Evolutionary conservation across 2,888 invertebrate species (phyloP).

Genomic region (Nomada fabriciana): DNA sequence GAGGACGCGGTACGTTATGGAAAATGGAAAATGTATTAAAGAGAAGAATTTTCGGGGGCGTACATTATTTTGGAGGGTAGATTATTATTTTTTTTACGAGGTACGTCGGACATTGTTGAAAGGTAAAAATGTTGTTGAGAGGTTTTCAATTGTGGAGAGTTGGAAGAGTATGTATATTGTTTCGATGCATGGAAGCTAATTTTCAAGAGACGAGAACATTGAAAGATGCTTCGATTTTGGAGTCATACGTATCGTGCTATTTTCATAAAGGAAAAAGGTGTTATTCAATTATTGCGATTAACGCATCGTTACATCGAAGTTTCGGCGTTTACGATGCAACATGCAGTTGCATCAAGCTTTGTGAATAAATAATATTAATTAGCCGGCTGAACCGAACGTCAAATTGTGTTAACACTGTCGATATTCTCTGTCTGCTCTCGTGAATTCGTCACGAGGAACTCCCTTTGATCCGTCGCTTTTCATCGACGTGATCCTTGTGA

Average conservation of each 20-base stretch:
- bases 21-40: background rate
- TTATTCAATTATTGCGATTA: constrained; percentile 5
- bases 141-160: background rate
- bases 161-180: background rate
- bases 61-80: too few species aligned
- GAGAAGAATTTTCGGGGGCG: background rate
- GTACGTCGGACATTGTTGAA: too few species aligned
- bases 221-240: background rate
- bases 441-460: constrained; percentile 35
- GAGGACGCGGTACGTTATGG: background rate
- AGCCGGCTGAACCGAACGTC: constrained; percentile 39
- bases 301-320: constrained; percentile 2
- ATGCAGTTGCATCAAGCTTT: constrained; percentile 35
- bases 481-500: background rate
- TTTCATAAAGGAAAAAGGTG: too few species aligned
- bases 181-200: background rate
- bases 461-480: constrained; percentile 33
- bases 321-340: constrained; percentile 26
- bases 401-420: constrained; percentile 31
- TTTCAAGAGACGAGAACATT: background rate
- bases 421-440: constrained; percentile 35
- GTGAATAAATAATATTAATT: constrained; percentile 61
- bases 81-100: background rate
- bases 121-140: background rate
- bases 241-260: too few species aligned